Evolutionary conservation across 2,888 invertebrate genomes (phyloP), one percentile per base, ranked within the genome.

Genomic region (Clostera curtula): DNA sequence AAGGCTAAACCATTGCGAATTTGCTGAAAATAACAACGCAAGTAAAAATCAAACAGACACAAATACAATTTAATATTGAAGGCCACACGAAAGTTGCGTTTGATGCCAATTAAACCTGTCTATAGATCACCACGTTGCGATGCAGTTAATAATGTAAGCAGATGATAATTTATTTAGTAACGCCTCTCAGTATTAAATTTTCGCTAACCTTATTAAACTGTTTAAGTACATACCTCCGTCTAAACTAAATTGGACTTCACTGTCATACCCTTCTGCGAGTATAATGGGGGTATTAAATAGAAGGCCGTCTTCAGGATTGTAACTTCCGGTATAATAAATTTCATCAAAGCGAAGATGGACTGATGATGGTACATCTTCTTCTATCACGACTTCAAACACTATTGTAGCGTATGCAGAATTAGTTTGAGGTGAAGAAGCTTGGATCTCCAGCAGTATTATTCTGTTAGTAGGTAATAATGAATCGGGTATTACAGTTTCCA

Each of bases 191-290:
- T n/a, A n/a, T n/a, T n/a, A n/a, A n/a, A n/a, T n/a, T n/a, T n/a
- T n/a, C n/a, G n/a, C n/a, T n/a, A n/a, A n/a, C n/a, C n/a, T n/a
- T n/a, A n/a, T n/a, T n/a, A n/a, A n/a, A n/a, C n/a, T n/a, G n/a
- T n/a, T n/a, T n/a, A 9, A 3, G 25, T 12, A 29, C 39, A 8
- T 28, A 55, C 56, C 53, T 40, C 53, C 56, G 31, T 50, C 46
- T 1, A 58, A 31, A n/a, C 12, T 10, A 23, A 54, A 51, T 11
- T 29, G 12, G 4, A 55, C 49, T n/a, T 8, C 34, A 2, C 34
- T 32, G 15, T 49, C 49, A 28, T 42, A 48, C 2, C 55, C 53
- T 29, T 39, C 15, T 0, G 37, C 13, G 4, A 55, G 25, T 2
- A 27, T 24, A 10, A 55, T 44, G 2, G 36, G 27, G 6, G 29